Evolutionary conservation across 2,113 vertebrate genomes (phyloP), one percentile per base, ranked within the genome.

Genomic region (Oreocharis arfaki): DNA sequence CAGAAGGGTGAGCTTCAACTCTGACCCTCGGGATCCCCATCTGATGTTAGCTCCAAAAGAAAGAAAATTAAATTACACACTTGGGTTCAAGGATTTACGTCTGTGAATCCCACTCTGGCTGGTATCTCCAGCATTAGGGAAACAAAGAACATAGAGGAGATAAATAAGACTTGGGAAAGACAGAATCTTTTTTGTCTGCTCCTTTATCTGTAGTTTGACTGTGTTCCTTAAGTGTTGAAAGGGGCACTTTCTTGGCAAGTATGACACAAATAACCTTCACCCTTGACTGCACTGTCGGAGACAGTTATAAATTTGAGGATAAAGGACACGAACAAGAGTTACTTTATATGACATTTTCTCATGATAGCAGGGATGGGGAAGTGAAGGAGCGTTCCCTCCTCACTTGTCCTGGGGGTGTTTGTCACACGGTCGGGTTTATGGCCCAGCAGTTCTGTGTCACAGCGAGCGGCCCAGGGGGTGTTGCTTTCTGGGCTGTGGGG

Each of bases 181-280:
- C 87, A 91, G 80, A n/a, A 95, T 69, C 80, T 42, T 87, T 97
- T 95, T 84, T 52, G 85, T 95, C 96, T 61, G 95, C 71, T 35
- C 53, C 74, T 89, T 97, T 97, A 93, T 95, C 97, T 94, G 95
- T 76, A 73, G 95, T 59, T 91, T 63, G 87, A 84, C 79, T 83
- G 97, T 94, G 97, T 85, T 75, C 94, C 95, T 91, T 27, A 83
- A 80, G 97, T 97, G 98, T 94, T 98, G 98, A 98, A 98, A 98
- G 94, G 96, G 71, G 84, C 68, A 95, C 91, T 95, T 96, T 96
- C 97, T 95, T 87, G 90, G 97, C 89, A 63, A 96, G 96, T 68
- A 68, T 93, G 84, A 94, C 94, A 84, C 80, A 57, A 74, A 80
- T 97, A 96, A 97, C 97, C 98, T 98, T 98, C 97, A 97, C 98